These are phyloP conservation scores for Chelonus formosanus DNA, from an alignment of 2,888 invertebrate species.

Conservation along the genomic window DNA sequence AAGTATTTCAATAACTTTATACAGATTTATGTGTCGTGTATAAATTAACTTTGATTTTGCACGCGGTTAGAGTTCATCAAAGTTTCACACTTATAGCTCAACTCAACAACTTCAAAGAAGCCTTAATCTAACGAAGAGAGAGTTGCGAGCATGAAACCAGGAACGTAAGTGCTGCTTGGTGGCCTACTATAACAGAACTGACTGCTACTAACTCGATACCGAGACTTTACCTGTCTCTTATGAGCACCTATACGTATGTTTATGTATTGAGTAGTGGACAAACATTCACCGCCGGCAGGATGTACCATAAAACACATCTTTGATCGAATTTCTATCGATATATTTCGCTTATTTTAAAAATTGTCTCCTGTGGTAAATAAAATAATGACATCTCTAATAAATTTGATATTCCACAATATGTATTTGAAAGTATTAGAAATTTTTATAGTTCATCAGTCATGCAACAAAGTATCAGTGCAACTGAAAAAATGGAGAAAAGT, in stretches of 20 bases:
- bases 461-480: too few species aligned
- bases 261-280: slow-evolving; percentile 23
- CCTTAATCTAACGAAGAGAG: slow-evolving; percentile 56
- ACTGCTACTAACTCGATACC: slow-evolving; percentile 57
- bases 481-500: too few species aligned
- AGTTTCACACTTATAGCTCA: slow-evolving; percentile 22
- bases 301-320: neutral
- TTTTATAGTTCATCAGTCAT: too few species aligned
- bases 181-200: slow-evolving; percentile 66
- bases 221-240: slow-evolving; percentile 54
- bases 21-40: neutral
- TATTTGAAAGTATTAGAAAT: too few species aligned
- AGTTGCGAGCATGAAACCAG: slow-evolving; percentile 56
- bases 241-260: slow-evolving; percentile 11
- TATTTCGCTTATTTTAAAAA: too few species aligned
- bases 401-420: too few species aligned
- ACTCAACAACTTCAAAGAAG: slow-evolving; percentile 15
- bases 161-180: slow-evolving; percentile 60
- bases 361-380: too few species aligned
- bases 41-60: slow-evolving; percentile 16
- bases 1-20: neutral
- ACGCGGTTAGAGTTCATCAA: slow-evolving; percentile 9
- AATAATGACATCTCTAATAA: too few species aligned
- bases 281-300: neutral
- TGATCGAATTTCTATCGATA: too few species aligned